Percentiles rank a stretch among this genome's conserved stretches.
These are phyloP conservation scores for Indicator indicator DNA, from an alignment of 2,113 vertebrate genomes.

Conservation along the genomic window DNA sequence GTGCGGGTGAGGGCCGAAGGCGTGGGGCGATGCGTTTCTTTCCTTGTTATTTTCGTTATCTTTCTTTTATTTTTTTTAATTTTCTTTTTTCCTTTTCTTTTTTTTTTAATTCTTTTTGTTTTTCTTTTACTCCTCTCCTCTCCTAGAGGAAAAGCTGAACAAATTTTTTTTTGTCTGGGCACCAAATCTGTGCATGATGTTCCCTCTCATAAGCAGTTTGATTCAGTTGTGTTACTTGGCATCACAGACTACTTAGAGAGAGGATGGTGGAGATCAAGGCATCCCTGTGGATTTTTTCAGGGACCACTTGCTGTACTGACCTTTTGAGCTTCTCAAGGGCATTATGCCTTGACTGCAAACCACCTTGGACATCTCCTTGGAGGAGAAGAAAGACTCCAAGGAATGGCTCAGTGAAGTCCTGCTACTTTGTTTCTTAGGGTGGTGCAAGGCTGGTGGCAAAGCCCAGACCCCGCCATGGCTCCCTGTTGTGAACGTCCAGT, in stretches of 20 bases:
- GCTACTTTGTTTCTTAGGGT: not conserved
- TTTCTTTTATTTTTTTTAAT: no score
- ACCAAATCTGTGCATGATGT: not conserved
- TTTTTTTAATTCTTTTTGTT: no score
- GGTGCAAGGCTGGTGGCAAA: not conserved
- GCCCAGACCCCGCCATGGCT: fast-evolving
- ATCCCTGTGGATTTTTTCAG: not conserved
- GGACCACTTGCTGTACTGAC: not conserved
- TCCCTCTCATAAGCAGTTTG: not conserved
- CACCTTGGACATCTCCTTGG: not conserved
- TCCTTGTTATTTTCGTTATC: no score
- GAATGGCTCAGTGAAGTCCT: not conserved
- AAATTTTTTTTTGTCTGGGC: not conserved
- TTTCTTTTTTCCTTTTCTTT: no score
- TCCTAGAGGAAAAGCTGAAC: not conserved
- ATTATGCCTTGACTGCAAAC: not conserved
- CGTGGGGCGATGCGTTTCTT: no score
- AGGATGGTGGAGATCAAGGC: not conserved
- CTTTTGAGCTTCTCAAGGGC: not conserved
- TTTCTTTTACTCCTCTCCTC: no score
- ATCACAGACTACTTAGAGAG: not conserved
- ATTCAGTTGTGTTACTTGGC: not conserved
- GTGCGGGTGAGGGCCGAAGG: no score
- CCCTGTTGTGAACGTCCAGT: not conserved
- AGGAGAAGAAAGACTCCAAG: not conserved